Conservation (phyloP, 2,797 vertebrate species). For the Eospalax fontanierii region DNA sequence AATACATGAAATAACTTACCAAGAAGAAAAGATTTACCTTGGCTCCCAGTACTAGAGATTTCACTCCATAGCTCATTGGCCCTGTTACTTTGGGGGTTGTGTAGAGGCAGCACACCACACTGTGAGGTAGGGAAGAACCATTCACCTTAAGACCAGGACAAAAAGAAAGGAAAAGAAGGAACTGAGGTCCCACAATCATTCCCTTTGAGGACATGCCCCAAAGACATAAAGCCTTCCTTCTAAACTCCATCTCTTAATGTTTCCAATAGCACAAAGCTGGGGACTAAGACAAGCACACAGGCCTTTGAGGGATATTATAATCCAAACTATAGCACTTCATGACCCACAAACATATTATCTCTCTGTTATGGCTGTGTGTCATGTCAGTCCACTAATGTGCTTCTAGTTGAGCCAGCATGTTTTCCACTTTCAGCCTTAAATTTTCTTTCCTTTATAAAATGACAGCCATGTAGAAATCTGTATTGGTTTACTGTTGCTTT, state of each 20-base stretch:
- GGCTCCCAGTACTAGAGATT: background rate
- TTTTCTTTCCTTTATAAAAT: slow-evolving; percentile 21
- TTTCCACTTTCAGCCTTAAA: background rate
- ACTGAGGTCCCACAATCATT: background rate
- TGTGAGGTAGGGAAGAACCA: background rate
- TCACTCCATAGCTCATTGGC: background rate
- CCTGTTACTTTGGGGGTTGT: background rate
- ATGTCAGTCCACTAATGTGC: background rate
- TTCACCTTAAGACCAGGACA: background rate
- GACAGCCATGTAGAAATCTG: background rate
- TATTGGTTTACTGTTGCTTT: background rate
- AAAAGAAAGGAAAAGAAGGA: background rate
- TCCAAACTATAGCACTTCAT: background rate
- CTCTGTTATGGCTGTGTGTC: background rate
- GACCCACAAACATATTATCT: too few species aligned
- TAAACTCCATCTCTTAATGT: background rate
- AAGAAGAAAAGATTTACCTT: background rate
- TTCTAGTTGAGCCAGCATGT: background rate
- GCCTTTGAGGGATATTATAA: background rate
- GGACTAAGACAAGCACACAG: background rate
- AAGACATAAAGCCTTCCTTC: too few species aligned
- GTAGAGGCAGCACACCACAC: background rate
- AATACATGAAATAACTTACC: background rate
- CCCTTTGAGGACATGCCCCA: background rate
- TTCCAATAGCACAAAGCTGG: background rate